Evolutionary conservation across 2,888 invertebrate species (phyloP), one percentile per base, ranked within the genome.

Genomic region (Plutella xylostella): DNA sequence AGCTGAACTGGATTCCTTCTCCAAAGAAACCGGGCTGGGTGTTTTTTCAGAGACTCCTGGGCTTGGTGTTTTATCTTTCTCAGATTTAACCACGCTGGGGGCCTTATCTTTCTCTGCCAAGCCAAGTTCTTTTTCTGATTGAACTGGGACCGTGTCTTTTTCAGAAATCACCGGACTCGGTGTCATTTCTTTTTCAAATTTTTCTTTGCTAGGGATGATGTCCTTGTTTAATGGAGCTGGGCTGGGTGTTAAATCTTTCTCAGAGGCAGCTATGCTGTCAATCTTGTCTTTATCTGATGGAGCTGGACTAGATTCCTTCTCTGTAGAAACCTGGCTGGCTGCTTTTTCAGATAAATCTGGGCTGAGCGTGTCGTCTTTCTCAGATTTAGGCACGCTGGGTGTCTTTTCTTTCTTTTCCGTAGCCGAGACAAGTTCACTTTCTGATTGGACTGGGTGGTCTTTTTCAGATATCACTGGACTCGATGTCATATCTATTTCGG

Each of bases 1-100:
- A 35, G 3, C 12, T 39, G 20, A 43, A 25, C 22, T 33, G 38
- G 28, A 39, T 34, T 11, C 42, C 14, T 38, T 46, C 42, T 40
- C 37, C 11, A 35, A 46, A 15, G 17, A 30, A 15, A 33, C 33
- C 17, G 35, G 3, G 19, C 19, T 35, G 5, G 35, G 35, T 18
- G 17, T 9, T 35, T 35, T 35, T 18, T 35, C 35, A 11, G 33
- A 33, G 7, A 33, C 33, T 33, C 33, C 17, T 15, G 33, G 33
- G 33, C 33, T 33, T 14, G 37, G 19, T 33, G 33, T 14, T 5
- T 15, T 9, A 18, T 18, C 37, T 4, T 18, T 15, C 17, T 19
- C 19, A 37, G 37, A 20, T 12, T 18, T n/a, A 11, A 12, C 18
- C 9, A 34, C 2, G 4, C 9, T 17, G 33, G 14, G 1, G 3